Conservation (phyloP, 2,888 invertebrate genomes). For the Habrosyne pyritoides region DNA sequence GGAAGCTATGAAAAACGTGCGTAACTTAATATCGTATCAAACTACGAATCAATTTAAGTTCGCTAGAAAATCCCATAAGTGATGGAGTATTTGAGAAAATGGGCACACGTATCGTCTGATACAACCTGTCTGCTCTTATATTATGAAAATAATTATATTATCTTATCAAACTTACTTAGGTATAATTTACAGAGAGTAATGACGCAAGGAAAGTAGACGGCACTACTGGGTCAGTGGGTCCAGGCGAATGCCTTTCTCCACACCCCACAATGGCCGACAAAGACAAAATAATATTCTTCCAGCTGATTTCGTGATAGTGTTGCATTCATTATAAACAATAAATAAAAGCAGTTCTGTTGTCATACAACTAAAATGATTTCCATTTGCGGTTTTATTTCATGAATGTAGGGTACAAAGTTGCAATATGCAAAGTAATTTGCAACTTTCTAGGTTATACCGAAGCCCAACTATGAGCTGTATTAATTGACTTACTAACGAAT, state of each 20-base stretch:
- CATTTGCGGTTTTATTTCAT: constrained; percentile 29
- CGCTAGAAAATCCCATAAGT: background rate
- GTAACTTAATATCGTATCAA: background rate
- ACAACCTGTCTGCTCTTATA: constrained; percentile 7
- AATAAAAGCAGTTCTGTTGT: constrained; percentile 42
- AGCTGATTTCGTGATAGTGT: constrained; percentile 55
- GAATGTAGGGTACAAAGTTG: constrained; percentile 9
- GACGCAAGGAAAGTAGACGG: constrained; percentile 68
- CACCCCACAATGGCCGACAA: constrained; percentile 11
- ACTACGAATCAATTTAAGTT: too few species aligned
- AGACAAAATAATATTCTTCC: constrained; percentile 30
- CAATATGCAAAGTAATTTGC: background rate
- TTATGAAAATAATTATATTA: constrained; percentile 12
- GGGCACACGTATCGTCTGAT: background rate
- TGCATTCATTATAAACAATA: constrained; percentile 36
- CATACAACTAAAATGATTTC: constrained; percentile 32
- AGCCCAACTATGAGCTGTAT: background rate
- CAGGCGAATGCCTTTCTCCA: constrained; percentile 32
- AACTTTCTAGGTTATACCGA: background rate
- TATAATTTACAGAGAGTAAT: constrained; percentile 47
- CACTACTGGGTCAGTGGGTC: constrained; percentile 69
- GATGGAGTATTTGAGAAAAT: background rate
- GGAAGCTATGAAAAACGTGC: too few species aligned
- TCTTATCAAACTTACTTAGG: constrained; percentile 21
- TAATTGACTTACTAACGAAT: too few species aligned